These are phyloP conservation scores for Drosophila vallismaia DNA, from an alignment of 2,888 invertebrate species.

Conservation along the genomic window DNA sequence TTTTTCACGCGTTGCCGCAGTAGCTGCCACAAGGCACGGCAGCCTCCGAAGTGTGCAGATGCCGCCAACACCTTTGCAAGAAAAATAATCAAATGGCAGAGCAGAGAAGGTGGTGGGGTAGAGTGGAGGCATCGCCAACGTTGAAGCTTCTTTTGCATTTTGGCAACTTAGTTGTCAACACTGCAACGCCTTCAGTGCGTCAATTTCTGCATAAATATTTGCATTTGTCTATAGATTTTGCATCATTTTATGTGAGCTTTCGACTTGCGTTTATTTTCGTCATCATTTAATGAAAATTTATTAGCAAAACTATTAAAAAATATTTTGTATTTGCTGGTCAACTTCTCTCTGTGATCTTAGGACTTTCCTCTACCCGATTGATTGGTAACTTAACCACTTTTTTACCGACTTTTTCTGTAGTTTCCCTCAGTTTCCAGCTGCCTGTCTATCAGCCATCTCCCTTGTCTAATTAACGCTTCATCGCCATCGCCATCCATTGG, in stretches of 20 bases:
- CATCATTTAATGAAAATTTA: conserved; percentile 1
- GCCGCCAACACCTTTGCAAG: conserved; percentile 51
- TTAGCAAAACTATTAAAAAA: not conserved
- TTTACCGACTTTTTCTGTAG: not conserved
- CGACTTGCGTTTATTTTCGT: not conserved
- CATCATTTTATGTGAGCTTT: conserved; percentile 5
- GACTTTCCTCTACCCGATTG: not conserved
- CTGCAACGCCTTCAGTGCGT: conserved; percentile 41
- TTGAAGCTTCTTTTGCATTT: conserved; percentile 42
- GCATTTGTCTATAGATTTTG: conserved; percentile 45
- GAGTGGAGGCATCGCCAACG: conserved; percentile 9
- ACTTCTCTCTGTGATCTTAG: no score
- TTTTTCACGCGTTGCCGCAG: conserved; percentile 69
- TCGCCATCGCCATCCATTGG: conserved; percentile 21
- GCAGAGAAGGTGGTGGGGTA: not conserved
- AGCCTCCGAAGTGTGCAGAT: conserved; percentile 26
- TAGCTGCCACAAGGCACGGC: conserved; percentile 53
- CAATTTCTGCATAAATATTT: conserved; percentile 47
- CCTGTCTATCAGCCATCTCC: conserved; percentile 54
- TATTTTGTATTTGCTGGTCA: no score
- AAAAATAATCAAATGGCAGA: not conserved
- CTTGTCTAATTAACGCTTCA: conserved; percentile 71
- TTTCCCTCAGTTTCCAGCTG: conserved; percentile 1
- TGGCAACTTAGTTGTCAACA: conserved; percentile 54
- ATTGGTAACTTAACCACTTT: not conserved